phyloP scores from a whole-genome alignment of 2,113 vertebrate genomes.

The Anhinga anhinga region DNA sequence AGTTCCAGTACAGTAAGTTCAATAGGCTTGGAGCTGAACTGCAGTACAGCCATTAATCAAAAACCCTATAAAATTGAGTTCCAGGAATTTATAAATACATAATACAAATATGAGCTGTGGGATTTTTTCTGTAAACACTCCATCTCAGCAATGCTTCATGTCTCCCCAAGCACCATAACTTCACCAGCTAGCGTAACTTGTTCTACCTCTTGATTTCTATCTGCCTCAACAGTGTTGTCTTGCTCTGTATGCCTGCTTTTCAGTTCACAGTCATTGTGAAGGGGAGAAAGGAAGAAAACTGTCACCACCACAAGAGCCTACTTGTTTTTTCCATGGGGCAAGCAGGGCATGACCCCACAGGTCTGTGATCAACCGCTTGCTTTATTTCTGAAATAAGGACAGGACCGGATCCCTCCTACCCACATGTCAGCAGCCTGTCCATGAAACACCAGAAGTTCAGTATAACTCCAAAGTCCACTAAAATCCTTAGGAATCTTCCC shows the following conservation, averaged over 20 bases:
- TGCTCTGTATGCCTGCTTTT: neutral
- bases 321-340: neutral
- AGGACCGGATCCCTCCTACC: neutral
- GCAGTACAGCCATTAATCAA: conserved; percentile 46
- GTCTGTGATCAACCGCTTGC: neutral
- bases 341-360: neutral
- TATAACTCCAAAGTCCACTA: neutral
- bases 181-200: neutral
- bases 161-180: neutral
- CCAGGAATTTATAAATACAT: conserved; percentile 57
- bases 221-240: neutral
- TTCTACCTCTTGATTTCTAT: neutral
- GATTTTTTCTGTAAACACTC: conserved; percentile 56
- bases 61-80: conserved; percentile 57
- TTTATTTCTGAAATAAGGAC: neutral
- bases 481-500: neutral
- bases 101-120: conserved; percentile 44
- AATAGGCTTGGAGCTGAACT: conserved; percentile 24
- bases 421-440: neutral
- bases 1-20: conserved; percentile 45
- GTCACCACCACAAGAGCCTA: neutral
- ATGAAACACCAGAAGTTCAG: neutral
- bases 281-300: neutral
- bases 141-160: neutral
- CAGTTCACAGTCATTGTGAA: neutral